Base-by-base conservation (phyloP, 2,113 vertebrate genomes). In the Vulpes vulpes region DNA sequence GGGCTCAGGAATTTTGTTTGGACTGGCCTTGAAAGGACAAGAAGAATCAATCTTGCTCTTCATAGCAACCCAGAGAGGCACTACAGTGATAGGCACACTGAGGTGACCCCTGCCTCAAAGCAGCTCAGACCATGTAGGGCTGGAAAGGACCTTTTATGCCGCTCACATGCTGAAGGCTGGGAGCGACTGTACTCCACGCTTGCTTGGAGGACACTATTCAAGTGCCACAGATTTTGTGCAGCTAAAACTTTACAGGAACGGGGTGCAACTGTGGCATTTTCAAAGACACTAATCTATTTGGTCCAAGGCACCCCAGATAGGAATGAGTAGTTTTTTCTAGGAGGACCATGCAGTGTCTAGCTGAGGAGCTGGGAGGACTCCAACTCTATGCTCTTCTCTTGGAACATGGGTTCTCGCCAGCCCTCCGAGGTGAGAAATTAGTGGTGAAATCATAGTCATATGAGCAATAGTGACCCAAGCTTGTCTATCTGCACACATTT, bases 381-480 rank as follows among this genome's bases (percentile, higher is more conserved):
- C 49, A 87, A 38, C n/a, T 79, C 74, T 82, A 19, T 2, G 30
- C 15, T 94, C 51, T 96, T 60, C n/a, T 90, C 38, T 53, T 64
- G 25, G 91, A 80, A 84, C 49, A 32, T 71, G 30, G n/a, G 30
- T 23, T 69, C 15, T n/a, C 27, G 43, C 19, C 19, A 88, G 85
- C 32, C 14, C 51, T 92, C 64, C 43, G 22, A 59, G 73, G 17
- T n/a, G 76, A 80, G 62, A 83, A 82, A 64, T 19, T 19, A 91
- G 38, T n/a, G 32, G 30, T 32, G 30, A 57, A 90, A 91, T 76
- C 62, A 57, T 8, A 55, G 12, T 55, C 15, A 25, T 51, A 73
- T 5, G 11, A 90, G 64, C 55, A 62, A 30, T 14, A 64, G 38
- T 23, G 19, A 78, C 32, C 35, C 17, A 23, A 51, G 53, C 12